These are phyloP conservation scores for Sphecodes monilicornis DNA, from an alignment of 2,888 invertebrate genomes.

Conservation along the genomic window DNA sequence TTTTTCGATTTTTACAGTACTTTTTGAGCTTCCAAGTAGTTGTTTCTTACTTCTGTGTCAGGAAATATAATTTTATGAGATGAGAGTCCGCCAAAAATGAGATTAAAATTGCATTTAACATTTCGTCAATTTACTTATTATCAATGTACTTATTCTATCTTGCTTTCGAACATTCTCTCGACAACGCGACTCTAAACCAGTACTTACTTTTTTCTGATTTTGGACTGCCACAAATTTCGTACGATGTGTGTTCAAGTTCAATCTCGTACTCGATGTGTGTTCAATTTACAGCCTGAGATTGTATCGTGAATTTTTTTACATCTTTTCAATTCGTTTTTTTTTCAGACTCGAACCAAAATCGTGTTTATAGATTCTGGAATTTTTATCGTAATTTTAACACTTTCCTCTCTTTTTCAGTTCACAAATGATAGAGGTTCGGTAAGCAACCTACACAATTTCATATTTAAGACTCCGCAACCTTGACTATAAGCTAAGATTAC, in stretches of 20 bases:
- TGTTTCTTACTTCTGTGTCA: neutral
- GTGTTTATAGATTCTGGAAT: constrained; percentile 4
- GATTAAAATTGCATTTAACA: neutral
- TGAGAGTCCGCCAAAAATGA: neutral
- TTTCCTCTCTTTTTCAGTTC: neutral
- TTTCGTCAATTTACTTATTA: neutral
- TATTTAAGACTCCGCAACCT: constrained; percentile 24
- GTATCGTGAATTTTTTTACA: neutral
- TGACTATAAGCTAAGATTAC: constrained; percentile 21
- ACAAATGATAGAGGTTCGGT: neutral
- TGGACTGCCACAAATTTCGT: neutral
- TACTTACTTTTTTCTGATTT: neutral
- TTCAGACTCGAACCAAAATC: neutral
- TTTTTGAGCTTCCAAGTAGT: neutral
- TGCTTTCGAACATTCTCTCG: constrained; percentile 1
- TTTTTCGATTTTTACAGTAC: neutral
- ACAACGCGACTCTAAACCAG: neutral
- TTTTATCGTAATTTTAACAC: neutral
- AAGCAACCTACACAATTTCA: neutral
- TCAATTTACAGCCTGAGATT: neutral
- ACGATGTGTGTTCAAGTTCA: neutral
- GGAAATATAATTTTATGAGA: neutral
- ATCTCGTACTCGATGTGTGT: neutral
- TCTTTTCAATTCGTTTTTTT: neutral
- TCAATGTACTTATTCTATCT: neutral